Percentiles rank a stretch among this genome's conserved stretches.
Conservation (phyloP, 2,888 invertebrate genomes). For the Xiphydria camelus region DNA sequence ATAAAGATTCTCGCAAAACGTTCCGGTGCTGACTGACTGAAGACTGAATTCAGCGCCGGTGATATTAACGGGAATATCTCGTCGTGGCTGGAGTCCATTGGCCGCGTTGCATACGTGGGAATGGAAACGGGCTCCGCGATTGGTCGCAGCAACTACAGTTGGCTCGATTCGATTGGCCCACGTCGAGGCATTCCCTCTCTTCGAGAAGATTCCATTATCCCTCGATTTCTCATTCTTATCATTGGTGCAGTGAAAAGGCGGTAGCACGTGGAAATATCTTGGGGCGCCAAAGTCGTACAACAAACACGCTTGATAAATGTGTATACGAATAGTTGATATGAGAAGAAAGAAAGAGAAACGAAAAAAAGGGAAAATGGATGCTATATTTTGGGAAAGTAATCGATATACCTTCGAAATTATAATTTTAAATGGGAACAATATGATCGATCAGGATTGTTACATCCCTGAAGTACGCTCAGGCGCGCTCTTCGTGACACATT, state of each 20-base stretch:
- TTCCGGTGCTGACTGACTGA: constrained; percentile 47
- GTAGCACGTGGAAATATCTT: constrained; percentile 9
- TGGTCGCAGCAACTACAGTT: constrained; percentile 63
- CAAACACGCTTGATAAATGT: too few species aligned
- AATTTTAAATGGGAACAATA: too few species aligned
- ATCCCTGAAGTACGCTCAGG: too few species aligned
- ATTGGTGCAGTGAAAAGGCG: background rate
- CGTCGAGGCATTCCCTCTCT: constrained; percentile 56
- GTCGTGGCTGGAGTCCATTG: constrained; percentile 69
- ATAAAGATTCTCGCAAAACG: constrained; percentile 19
- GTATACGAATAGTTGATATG: too few species aligned
- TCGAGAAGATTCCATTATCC: constrained; percentile 12
- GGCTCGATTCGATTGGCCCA: constrained; percentile 70
- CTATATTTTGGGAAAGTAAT: too few species aligned
- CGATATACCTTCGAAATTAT: too few species aligned
- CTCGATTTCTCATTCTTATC: too few species aligned
- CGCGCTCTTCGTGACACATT: too few species aligned
- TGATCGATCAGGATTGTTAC: too few species aligned
- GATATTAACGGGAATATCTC: constrained; percentile 53
- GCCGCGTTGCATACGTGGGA: constrained; percentile 51
- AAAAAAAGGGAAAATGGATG: too few species aligned
- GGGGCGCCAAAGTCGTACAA: too few species aligned
- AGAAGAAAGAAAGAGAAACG: too few species aligned
- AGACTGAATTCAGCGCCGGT: constrained; percentile 36
- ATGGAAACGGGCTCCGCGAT: constrained; percentile 57